Conservation (phyloP, 2,797 vertebrate species). For the Sebastes wilsoni region DNA sequence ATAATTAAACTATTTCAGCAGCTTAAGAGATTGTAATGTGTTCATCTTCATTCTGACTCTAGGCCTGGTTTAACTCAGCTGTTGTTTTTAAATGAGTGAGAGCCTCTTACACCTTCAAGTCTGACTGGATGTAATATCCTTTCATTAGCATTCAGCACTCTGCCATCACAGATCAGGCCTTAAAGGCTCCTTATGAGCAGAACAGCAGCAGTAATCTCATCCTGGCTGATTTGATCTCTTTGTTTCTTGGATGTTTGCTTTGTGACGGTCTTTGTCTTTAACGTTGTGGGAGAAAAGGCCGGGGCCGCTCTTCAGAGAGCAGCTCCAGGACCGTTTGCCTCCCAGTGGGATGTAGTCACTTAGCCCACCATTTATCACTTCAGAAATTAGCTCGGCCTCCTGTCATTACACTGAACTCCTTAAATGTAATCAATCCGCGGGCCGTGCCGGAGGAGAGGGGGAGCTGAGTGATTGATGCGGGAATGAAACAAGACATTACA, state of each 20-base stretch:
- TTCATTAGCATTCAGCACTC: slow-evolving; percentile 18
- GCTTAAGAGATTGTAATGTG: background rate
- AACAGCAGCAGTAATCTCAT: slow-evolving; percentile 23
- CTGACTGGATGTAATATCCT: background rate
- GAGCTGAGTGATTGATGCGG: slow-evolving; percentile 67
- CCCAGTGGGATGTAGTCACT: slow-evolving; percentile 59
- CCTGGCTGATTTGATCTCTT: slow-evolving; percentile 18
- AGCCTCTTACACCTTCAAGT: background rate
- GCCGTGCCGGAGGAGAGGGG: slow-evolving; percentile 55
- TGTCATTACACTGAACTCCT: slow-evolving; percentile 72
- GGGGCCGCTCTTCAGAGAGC: slow-evolving; percentile 40
- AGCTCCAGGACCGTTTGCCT: slow-evolving; percentile 46
- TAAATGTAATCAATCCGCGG: slow-evolving; percentile 75
- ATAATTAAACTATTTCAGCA: background rate
- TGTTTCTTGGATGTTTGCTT: slow-evolving; percentile 32
- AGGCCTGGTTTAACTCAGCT: background rate
- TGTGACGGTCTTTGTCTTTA: slow-evolving; percentile 21
- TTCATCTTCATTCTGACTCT: background rate
- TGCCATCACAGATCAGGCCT: slow-evolving; percentile 27
- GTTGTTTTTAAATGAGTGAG: slow-evolving; percentile 20
- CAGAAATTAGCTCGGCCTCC: slow-evolving; percentile 71
- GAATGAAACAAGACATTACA: slow-evolving; percentile 67
- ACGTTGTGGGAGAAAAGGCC: slow-evolving; percentile 32
- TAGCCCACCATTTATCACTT: slow-evolving; percentile 71
- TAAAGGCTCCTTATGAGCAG: slow-evolving; percentile 31